phyloP scores from a whole-genome alignment of 2,113 vertebrate species.

The Chionomys nivalis region DNA sequence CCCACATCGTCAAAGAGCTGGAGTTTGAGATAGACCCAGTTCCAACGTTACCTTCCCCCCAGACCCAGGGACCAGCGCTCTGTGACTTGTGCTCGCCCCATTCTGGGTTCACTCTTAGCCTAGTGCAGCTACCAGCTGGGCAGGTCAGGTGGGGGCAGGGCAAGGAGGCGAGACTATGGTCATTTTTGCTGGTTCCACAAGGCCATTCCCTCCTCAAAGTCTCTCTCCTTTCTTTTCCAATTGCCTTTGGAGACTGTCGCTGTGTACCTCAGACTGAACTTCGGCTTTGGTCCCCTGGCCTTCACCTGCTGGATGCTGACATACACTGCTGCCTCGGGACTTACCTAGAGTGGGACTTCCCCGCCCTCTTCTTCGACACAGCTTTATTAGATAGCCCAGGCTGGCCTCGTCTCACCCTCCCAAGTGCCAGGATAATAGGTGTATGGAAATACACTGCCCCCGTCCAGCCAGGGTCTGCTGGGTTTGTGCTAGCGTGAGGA shows the following conservation, averaged over 20 bases:
- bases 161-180: not conserved
- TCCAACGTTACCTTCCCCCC: not conserved
- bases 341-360: not conserved
- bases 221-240: not conserved
- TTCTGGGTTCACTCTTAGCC: not conserved
- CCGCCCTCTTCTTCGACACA: not conserved
- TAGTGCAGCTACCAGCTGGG: accelerated
- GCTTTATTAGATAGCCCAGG: not conserved
- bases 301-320: too few relatives aligned
- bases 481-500: not conserved
- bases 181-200: not conserved
- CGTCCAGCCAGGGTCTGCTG: too few relatives aligned
- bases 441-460: not conserved
- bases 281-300: not conserved
- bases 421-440: not conserved
- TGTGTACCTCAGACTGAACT: not conserved
- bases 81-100: not conserved
- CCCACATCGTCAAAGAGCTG: not conserved
- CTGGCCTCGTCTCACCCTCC: not conserved
- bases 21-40: not conserved
- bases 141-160: too few relatives aligned
- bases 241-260: not conserved
- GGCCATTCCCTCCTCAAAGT: not conserved
- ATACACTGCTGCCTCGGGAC: too few relatives aligned
- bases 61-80: not conserved